Base-by-base conservation (phyloP, 2,113 vertebrate genomes). In the Castor canadensis region DNA sequence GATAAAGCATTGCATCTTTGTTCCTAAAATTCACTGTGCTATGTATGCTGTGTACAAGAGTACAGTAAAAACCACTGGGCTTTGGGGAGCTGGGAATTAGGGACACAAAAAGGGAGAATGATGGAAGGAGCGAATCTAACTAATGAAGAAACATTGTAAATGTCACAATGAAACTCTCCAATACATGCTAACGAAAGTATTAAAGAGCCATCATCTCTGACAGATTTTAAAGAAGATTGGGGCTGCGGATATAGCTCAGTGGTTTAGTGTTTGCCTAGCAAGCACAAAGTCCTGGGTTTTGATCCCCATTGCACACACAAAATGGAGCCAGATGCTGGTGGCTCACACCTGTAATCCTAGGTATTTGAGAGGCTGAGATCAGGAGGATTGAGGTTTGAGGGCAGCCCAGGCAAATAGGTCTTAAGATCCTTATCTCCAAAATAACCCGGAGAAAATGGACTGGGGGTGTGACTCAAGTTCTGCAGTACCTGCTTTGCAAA, bases 131-230 rank as follows among this genome's bases (percentile, higher is more conserved):
- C n/a, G n/a, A n/a, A n/a, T n/a, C n/a, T n/a, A n/a, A n/a, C n/a
- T n/a, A n/a, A n/a, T n/a, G n/a, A n/a, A n/a, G n/a, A n/a, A n/a
- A n/a, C n/a, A n/a, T n/a, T n/a, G n/a, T n/a, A n/a, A n/a, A n/a
- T n/a, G n/a, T n/a, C n/a, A n/a, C n/a, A n/a, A n/a, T n/a, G n/a
- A n/a, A n/a, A n/a, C n/a, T n/a, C n/a, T n/a, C n/a, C n/a, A n/a
- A n/a, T n/a, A n/a, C n/a, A n/a, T n/a, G n/a, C n/a, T n/a, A n/a
- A n/a, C n/a, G n/a, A n/a, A n/a, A n/a, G n/a, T n/a, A n/a, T n/a
- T n/a, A n/a, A 30, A n/a, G 89, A 83, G 40, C n/a, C 89, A 43
- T 73, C 76, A 62, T 89, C 89, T 58, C 45, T 64, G 54, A 72
- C 49, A 60, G 20, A 26, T 52, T 47, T 30, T 13, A 80, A n/a